Base-by-base conservation (phyloP, 2,113 vertebrate genomes). In the Synchiropus splendidus region DNA sequence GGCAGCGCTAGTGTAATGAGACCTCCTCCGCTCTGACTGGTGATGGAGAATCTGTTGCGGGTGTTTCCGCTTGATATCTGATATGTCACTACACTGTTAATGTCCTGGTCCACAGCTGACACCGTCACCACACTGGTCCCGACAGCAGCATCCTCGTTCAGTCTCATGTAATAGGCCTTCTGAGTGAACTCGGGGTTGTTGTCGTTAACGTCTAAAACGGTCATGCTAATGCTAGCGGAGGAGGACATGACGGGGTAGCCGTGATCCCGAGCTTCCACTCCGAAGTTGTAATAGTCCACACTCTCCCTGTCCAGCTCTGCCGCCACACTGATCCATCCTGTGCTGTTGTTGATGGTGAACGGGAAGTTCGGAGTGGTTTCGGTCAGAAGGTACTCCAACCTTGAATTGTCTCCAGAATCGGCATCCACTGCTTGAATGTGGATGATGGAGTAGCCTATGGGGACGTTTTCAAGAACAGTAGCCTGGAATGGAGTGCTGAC, bases 61-160 rank as follows among this genome's bases (percentile, higher is more conserved):
- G 94, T 97, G 62, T 98, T 98, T 57, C 94, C 94, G 0, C 84
- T 92, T 31, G 93, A 83, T 71, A 98, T 97, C 87, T 98, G 93
- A 77, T 98, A 98, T 1, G 92, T 94, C 67, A 97, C 90, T 56
- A 92, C 84, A 0, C 90, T 94, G 77, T 97, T 92, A 59, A 89
- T 90, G 1, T 97, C 94, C 1, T 89, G 89, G 70, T 98, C 94
- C 0, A 92, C 58, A 0, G 94, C 94, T 0, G 91, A 94, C 42
- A 98, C 89, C 0, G 92, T 97, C 50, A 97, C 86, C 54, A 97
- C 92, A 0, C 94, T 97, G 34, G 85, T 97, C 18, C 94, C 93
- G 36, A 98, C 90, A 0, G 87, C 80, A 0, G 94, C 94, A 0
- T 98, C 94, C 71, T 98, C 94, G 0, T 98, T 98, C 49, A 98